Evolutionary conservation across 2,113 vertebrate species (phyloP), one percentile per base, ranked within the genome.

Genomic region (Tympanuchus pallidicinctus): DNA sequence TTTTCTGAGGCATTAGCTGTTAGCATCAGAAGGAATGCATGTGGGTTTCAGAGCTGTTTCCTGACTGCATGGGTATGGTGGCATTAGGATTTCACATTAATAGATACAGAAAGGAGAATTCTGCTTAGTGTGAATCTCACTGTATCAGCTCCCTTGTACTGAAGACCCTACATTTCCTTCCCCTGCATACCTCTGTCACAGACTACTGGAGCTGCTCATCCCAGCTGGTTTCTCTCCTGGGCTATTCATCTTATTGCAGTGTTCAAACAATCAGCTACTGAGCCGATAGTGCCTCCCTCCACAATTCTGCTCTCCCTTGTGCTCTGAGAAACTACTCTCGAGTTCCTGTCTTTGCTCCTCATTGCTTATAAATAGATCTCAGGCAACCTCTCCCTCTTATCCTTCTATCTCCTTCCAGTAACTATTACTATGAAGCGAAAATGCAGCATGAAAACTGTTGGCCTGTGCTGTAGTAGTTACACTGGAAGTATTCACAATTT

Each of bases 61-160:
- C 59, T 48, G 36, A 17, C 30, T 40, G 22, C 34, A 47, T 17
- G 32, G 30, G 17, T 36, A 22, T 22, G 1, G 48, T 72, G 36
- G 11, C 10, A 13, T 75, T 78, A 78, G 18, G 22, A 70, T 82
- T 82, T 78, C 61, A 71, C 18, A 0, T 86, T 67, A 52, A 65
- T 1, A 1, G 70, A 43, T 59, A 22, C 19, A 36, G 22, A 43
- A 83, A 30, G 28, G 50, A 32, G 12, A 80, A 47, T 89, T 42
- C 6, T 87, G 42, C 36, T 56, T 15, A 8, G 13, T 27, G 13
- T 12, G 40, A 38, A 38, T 42, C 17, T 88, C 36, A 8, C 28
- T 75, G 32, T n/a, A 25, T 22, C 34, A 34, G 3, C 83, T 64
- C 13, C 34, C 13, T 77, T 38, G 18, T 0, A 0, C 6, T 32